These are phyloP conservation scores for Aphelocoma californica DNA, from an alignment of 2,797 vertebrate genomes.

Conservation along the genomic window DNA sequence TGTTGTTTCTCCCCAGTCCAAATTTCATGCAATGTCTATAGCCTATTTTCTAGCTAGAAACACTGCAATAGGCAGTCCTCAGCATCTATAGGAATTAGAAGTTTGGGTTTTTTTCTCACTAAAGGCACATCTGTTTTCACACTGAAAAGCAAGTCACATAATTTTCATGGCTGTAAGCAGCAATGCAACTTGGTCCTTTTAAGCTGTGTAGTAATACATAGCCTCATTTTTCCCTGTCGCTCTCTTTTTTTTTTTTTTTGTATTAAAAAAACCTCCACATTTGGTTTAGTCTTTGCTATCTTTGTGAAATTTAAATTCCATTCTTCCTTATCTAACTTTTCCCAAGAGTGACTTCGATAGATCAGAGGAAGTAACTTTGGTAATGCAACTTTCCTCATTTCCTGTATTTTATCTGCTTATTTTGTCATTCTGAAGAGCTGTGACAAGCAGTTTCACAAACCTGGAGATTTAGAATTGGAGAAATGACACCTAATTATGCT, in stretches of 20 bases:
- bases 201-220: not conserved
- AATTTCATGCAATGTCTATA: not conserved
- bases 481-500: not conserved
- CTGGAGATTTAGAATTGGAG: not conserved
- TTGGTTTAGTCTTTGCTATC: not conserved
- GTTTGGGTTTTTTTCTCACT: not conserved
- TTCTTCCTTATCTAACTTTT: not conserved
- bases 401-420: not conserved
- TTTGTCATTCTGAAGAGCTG: not conserved
- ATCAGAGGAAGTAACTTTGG: not conserved
- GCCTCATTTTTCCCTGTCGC: not conserved
- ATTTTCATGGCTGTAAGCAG: not conserved
- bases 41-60: not conserved
- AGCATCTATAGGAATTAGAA: not conserved
- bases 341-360: not conserved
- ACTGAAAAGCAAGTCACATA: not conserved
- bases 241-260: not conserved
- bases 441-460: not conserved
- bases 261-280: not conserved
- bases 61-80: not conserved
- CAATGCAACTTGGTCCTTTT: not conserved
- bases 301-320: not conserved
- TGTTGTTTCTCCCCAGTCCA: not conserved
- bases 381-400: slow-evolving; percentile 7
- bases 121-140: not conserved